A percentile compares a stretch with the other conserved stretches of the same genome.
Conservation (phyloP, 92 coral and sea anemone species). For the Scolanthus callimorphus region DNA sequence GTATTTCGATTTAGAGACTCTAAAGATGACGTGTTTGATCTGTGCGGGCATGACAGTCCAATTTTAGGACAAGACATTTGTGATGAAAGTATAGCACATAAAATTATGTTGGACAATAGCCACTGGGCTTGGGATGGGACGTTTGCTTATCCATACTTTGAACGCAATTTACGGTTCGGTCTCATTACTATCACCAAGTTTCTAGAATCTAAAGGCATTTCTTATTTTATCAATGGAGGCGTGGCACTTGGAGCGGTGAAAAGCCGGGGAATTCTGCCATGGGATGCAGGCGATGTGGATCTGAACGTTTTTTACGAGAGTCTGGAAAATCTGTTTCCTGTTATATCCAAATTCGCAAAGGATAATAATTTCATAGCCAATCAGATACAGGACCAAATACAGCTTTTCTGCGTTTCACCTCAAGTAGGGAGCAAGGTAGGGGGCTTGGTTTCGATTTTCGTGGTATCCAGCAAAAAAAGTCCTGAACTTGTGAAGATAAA, state of each 20-base stretch:
- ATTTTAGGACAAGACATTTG: slow-evolving; percentile 43
- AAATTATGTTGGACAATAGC: slow-evolving; percentile 14
- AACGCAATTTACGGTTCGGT: slow-evolving; percentile 18
- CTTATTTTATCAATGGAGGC: slow-evolving; percentile 30
- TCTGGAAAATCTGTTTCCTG: neutral
- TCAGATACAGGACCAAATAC: no score
- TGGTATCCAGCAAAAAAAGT: neutral
- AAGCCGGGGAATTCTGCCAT: slow-evolving; percentile 44
- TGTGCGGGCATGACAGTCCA: slow-evolving; percentile 46
- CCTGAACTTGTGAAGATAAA: no score
- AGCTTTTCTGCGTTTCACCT: neutral
- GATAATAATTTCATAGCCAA: slow-evolving; percentile 10
- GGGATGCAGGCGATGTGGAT: slow-evolving; percentile 70
- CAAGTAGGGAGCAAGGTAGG: neutral
- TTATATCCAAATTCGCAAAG: slow-evolving; percentile 4
- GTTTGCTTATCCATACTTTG: slow-evolving; percentile 56
- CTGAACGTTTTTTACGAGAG: slow-evolving; percentile 10
- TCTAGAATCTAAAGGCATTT: slow-evolving; percentile 18
- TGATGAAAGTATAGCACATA: slow-evolving; percentile 22
- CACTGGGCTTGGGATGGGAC: slow-evolving; percentile 49
- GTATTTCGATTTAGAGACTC: slow-evolving; percentile 34
- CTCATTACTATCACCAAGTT: slow-evolving; percentile 13
- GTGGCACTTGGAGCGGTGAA: slow-evolving; percentile 54
- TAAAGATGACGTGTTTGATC: slow-evolving; percentile 34
- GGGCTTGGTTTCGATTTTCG: neutral